Base-by-base conservation (phyloP, 2,888 invertebrate species). In the Microplitis deprimator region DNA sequence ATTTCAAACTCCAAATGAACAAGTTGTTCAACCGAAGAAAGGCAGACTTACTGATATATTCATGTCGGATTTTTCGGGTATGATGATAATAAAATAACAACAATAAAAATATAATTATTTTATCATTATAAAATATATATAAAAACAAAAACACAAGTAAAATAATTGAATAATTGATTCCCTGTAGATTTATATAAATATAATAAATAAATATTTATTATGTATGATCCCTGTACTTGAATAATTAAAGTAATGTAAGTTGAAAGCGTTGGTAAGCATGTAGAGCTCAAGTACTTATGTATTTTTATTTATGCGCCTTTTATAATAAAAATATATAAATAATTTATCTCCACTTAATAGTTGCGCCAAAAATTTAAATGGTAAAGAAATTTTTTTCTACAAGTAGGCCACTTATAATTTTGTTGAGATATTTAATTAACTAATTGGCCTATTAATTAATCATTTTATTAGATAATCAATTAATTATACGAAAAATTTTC, bases 11-110 rank as follows among this genome's bases (percentile, higher is more conserved):
- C 94, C 94, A 91, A 89, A 88, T 85, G 94, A 94, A 91, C 92
- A 92, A 89, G 93, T 93, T 90, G 50, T 50, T 50, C 50, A 50
- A 50, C 94, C 94, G 93, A 94, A 94, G 93, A 94, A 94, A 92
- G 94, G 94, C 91, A 95, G 95, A 93, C 93, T 95, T 91, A 95
- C 95, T 93, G 95, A 95, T 92, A 94, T 95, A 92, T 95, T 95
- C 92, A 94, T 95, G 90, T 93, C 95, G 91, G 95, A 95, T 93
- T 94, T 95, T 92, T 94, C 94, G 93, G 93, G 93, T 92, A 91
- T 85, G 89, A 87, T 87, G 86, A 76, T 78, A 80, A 85, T 8
- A 40, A 50, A 60, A 8, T 20, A 70, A 59, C 41, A 73, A 61
- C 29, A 16, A 73, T 20, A 65, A 16, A 65, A 41, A 41, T 50